Percentiles rank a stretch among this genome's conserved stretches.
phyloP scores from a whole-genome alignment of 2,888 invertebrate species.

The Torymus tubicola region DNA sequence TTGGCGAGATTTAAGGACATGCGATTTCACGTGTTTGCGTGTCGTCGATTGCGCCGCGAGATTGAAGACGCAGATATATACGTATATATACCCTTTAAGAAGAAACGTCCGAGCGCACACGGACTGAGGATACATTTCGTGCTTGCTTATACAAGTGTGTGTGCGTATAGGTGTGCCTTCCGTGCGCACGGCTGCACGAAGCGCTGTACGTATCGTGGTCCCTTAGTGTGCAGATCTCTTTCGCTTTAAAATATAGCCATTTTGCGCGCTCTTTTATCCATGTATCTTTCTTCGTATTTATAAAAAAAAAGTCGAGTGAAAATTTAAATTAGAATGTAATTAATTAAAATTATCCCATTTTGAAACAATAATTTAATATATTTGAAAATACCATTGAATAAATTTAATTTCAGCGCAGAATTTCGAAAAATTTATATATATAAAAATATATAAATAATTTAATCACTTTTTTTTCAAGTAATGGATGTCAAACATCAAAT shows the following conservation, averaged over 20 bases:
- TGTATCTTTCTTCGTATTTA: no score
- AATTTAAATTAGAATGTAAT: no score
- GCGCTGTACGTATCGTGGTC: constrained; percentile 25
- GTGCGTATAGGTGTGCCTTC: constrained; percentile 1
- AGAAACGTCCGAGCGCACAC: constrained; percentile 18
- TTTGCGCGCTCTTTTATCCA: neutral
- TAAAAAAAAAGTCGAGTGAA: no score
- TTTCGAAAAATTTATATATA: no score
- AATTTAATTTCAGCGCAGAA: no score
- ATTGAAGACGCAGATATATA: constrained; percentile 45
- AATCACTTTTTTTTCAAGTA: no score
- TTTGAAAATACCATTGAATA: neutral
- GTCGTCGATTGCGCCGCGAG: constrained; percentile 41
- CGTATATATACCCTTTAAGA: constrained; percentile 15
- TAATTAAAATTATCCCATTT: no score
- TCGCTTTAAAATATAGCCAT: neutral
- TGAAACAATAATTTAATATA: no score
- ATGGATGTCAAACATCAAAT: no score
- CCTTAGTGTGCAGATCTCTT: constrained; percentile 8
- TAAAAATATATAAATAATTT: no score
- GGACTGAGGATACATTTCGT: constrained; percentile 36
- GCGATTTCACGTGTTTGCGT: constrained; percentile 50
- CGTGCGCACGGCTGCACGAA: constrained; percentile 4
- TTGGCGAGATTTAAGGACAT: constrained; percentile 39
- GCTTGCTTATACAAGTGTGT: neutral